These are phyloP conservation scores for Cuniculus paca DNA, from an alignment of 2,797 vertebrate species.

Conservation along the genomic window DNA sequence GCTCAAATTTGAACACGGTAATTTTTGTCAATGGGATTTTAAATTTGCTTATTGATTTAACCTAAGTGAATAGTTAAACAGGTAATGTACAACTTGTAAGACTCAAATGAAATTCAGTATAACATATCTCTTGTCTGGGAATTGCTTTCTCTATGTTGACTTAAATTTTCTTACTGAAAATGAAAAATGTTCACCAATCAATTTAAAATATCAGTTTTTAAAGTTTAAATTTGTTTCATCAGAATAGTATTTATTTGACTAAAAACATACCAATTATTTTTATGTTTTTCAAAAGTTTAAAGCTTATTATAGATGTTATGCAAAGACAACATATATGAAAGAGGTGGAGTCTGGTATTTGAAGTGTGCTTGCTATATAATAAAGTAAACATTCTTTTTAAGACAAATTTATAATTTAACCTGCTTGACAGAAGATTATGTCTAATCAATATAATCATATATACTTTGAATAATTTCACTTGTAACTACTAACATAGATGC, in stretches of 20 bases:
- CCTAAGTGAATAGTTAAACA: background rate
- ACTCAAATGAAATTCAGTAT: background rate
- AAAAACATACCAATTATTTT: background rate
- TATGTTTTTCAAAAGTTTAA: slow-evolving; percentile 3
- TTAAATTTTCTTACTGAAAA: slow-evolving; percentile 12
- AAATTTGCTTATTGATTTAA: background rate
- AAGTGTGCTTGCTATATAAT: slow-evolving; percentile 43
- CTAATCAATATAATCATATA: slow-evolving; percentile 67
- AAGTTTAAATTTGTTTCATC: slow-evolving; percentile 39
- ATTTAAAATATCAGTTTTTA: background rate
- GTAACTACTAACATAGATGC: slow-evolving; percentile 30
- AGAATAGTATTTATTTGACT: slow-evolving; percentile 22
- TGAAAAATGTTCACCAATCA: background rate
- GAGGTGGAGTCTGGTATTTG: background rate
- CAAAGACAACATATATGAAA: background rate
- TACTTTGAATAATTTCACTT: slow-evolving; percentile 68
- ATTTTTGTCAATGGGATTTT: background rate
- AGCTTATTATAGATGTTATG: background rate
- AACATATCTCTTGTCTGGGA: background rate
- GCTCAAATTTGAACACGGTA: background rate
- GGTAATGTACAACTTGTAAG: background rate
- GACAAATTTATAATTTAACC: slow-evolving; percentile 69
- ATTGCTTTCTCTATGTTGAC: background rate
- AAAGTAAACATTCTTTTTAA: slow-evolving; percentile 66
- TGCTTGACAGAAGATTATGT: slow-evolving; percentile 67